Conservation (phyloP, 2,113 vertebrate species). For the Motacilla alba region DNA sequence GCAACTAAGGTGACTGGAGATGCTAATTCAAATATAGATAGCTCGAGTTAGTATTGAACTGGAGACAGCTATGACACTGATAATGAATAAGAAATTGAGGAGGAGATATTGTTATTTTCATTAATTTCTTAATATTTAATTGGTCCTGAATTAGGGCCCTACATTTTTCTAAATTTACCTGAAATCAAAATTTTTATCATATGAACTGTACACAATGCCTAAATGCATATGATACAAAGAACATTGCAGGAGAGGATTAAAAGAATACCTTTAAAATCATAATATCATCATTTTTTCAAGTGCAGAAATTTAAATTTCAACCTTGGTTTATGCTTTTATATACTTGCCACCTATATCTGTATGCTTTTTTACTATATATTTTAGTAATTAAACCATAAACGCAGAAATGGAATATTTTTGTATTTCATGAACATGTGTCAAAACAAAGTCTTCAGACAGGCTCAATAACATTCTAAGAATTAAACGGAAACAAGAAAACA, state of each 20-base stretch:
- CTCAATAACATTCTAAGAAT: neutral
- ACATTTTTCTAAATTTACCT: neutral
- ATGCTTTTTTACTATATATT: neutral
- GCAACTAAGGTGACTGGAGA: neutral
- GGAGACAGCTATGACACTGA: neutral
- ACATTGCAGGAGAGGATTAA: neutral
- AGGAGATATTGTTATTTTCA: neutral
- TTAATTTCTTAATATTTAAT: neutral
- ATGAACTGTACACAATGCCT: neutral
- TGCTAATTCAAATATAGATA: neutral
- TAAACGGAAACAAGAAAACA: neutral
- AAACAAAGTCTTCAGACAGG: neutral
- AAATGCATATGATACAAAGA: neutral
- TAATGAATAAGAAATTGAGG: neutral
- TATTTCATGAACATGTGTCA: neutral
- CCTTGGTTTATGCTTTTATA: neutral
- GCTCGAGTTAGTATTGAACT: neutral
- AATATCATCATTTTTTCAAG: neutral
- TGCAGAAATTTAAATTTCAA: neutral
- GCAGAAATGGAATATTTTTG: neutral
- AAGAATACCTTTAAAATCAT: neutral
- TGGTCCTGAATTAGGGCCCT: neutral
- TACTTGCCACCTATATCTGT: neutral
- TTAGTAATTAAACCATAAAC: conserved; percentile 11
- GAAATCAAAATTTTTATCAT: neutral